phyloP scores from a whole-genome alignment of 2,113 vertebrate genomes.

The Chaetura pelagica region DNA sequence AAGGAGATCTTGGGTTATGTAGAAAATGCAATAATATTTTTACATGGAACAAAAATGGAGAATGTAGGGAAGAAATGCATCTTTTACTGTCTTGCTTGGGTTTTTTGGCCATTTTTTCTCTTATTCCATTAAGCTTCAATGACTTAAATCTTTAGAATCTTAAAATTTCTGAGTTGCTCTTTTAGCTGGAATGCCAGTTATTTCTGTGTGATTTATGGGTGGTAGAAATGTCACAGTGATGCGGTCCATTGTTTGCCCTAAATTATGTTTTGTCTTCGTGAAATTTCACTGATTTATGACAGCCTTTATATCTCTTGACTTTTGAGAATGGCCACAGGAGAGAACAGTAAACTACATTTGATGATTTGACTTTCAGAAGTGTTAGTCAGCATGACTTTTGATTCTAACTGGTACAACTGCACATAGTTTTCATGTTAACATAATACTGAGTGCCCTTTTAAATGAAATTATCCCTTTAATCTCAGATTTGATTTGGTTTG shows the following conservation, averaged over 20 bases:
- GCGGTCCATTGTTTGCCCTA: not conserved
- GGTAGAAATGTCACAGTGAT: not conserved
- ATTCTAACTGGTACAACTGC: not conserved
- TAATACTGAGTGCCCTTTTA: not conserved
- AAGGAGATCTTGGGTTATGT: not conserved
- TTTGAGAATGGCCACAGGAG: not conserved
- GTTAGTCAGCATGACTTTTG: accelerated
- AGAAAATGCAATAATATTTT: not conserved
- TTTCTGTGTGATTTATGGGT: not conserved
- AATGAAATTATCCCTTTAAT: not conserved
- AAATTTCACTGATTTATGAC: not conserved
- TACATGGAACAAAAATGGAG: not conserved
- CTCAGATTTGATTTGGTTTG: not conserved
- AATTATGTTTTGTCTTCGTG: not conserved
- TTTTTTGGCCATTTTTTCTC: not conserved
- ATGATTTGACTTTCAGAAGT: not conserved
- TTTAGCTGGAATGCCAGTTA: not conserved
- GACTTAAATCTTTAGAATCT: not conserved
- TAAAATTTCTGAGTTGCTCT: not conserved
- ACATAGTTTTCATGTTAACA: not conserved
- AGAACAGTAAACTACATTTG: not conserved
- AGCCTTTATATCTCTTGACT: not conserved
- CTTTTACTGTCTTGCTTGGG: not conserved
- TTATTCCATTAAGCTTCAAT: not conserved
- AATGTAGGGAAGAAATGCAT: not conserved